Base-by-base conservation (phyloP, 2,113 vertebrate species). In the Gulo gulo region DNA sequence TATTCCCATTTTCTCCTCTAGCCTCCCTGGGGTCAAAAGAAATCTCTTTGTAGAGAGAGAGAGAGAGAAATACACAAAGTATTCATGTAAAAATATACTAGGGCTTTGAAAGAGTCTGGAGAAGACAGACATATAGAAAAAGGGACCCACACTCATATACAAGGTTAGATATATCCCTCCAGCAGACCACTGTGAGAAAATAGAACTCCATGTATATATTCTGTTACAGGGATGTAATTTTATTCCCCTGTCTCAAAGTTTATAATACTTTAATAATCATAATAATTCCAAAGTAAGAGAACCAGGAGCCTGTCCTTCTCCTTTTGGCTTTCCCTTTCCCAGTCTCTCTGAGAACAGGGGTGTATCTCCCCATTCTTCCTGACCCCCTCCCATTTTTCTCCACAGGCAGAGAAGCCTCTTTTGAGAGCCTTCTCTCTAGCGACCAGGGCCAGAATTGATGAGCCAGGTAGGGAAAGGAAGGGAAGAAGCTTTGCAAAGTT, bases 401-500 rank as follows among this genome's bases (percentile, higher is more conserved):
- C 2, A 13, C 34, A 96, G 69, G 81, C 69, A 94, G 71, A 83
- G 80, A 86, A 80, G 84, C 50, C 74, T 97, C 52, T 85, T 94
- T 95, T 34, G 50, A 96, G 89, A 76, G 26, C 50, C 84, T 94
- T 92, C 69, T 95, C 29, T 76, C 67, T 55, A 92, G 73, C 34
- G 84, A 88, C 52, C 84, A 87, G 67, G 76, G 57, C 52, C 78
- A 93, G 84, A 88, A 96, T 26, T 45, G 47, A 95, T 67, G 89
- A 78, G 87, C 34, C 81, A 18, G 29, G 50, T 65, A 24, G 47
- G 6, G 23, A 63, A 67, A 87, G 52, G 69, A 96, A 79, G 61
- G 9, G n/a, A 89, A 59, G 79, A 92, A 73, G 50, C 74, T 87
- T 89, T 92, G 67, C 71, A 92, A 98, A 97, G 92, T 98, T 98